Evolutionary conservation across 2,113 vertebrate species (phyloP).

Genomic region (Sinocyclocheilus anshuiensis): DNA sequence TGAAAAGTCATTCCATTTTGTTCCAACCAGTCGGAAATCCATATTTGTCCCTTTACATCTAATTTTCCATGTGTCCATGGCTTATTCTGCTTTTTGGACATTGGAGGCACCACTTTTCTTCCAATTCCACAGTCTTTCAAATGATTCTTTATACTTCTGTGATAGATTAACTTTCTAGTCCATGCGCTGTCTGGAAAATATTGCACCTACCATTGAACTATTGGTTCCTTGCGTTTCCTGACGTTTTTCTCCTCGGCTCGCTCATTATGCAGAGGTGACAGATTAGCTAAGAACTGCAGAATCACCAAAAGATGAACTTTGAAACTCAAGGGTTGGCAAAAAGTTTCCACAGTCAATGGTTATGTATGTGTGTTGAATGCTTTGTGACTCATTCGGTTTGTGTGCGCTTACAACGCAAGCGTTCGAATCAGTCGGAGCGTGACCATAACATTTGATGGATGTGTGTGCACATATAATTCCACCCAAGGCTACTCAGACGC

Average conservation of each 20-base stretch:
- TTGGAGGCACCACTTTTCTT: background rate
- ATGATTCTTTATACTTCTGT: slow-evolving; percentile 8
- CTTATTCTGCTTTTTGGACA: slow-evolving; percentile 7
- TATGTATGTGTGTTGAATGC: slow-evolving; percentile 43
- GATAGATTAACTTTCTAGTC: slow-evolving; percentile 19
- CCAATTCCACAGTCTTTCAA: background rate
- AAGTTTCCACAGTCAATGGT: slow-evolving; percentile 40
- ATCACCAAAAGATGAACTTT: slow-evolving; percentile 32
- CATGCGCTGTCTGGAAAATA: slow-evolving; percentile 15
- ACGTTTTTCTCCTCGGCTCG: background rate
- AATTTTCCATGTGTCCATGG: background rate
- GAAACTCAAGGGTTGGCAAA: slow-evolving; percentile 29
- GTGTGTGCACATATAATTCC: background rate
- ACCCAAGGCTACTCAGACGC: background rate
- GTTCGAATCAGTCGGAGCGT: background rate
- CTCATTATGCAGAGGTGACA: slow-evolving; percentile 36
- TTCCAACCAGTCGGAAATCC: background rate
- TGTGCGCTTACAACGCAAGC: slow-evolving; percentile 21
- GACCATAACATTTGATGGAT: background rate
- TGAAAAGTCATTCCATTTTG: slow-evolving; percentile 28
- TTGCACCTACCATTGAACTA: background rate
- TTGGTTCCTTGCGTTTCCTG: background rate
- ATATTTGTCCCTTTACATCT: background rate
- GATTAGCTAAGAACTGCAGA: slow-evolving; percentile 42
- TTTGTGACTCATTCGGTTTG: slow-evolving; percentile 12